phyloP scores from a whole-genome alignment of 2,888 invertebrate genomes.

The Dryocosmus kuriphilus region DNA sequence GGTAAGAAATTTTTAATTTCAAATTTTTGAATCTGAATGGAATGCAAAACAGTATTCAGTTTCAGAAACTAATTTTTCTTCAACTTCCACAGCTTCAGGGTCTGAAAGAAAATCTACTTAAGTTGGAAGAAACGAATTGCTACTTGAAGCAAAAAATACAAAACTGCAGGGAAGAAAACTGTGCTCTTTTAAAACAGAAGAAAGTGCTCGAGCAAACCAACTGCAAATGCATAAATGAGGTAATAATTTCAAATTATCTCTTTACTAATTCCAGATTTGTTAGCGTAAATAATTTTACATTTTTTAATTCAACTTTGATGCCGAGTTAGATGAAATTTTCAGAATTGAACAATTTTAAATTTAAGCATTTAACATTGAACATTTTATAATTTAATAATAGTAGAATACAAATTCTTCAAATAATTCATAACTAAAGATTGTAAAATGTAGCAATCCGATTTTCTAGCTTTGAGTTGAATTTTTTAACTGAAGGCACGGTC shows the following conservation, averaged over 20 bases:
- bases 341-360: no score
- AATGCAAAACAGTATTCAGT: no score
- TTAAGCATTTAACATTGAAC: no score
- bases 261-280: no score
- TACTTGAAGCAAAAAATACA: conserved; percentile 63
- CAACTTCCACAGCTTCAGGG: conserved; percentile 50
- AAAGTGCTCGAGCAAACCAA: conserved; percentile 64
- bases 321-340: no score
- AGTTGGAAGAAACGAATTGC: conserved; percentile 62
- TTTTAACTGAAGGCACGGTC: conserved; percentile 1
- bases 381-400: no score
- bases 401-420: no score
- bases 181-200: conserved; percentile 63
- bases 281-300: no score
- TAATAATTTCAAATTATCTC: conserved; percentile 48
- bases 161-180: conserved; percentile 65
- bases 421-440: no score
- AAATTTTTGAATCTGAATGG: no score
- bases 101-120: conserved; percentile 59
- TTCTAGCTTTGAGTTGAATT: neutral
- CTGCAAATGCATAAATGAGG: conserved; percentile 65
- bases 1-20: no score
- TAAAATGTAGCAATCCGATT: neutral
- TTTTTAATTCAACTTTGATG: no score
- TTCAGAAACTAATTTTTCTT: neutral